Evolutionary conservation across 2,888 invertebrate genomes (phyloP), one percentile per base, ranked within the genome.

Genomic region (Pseudoips prasinana): DNA sequence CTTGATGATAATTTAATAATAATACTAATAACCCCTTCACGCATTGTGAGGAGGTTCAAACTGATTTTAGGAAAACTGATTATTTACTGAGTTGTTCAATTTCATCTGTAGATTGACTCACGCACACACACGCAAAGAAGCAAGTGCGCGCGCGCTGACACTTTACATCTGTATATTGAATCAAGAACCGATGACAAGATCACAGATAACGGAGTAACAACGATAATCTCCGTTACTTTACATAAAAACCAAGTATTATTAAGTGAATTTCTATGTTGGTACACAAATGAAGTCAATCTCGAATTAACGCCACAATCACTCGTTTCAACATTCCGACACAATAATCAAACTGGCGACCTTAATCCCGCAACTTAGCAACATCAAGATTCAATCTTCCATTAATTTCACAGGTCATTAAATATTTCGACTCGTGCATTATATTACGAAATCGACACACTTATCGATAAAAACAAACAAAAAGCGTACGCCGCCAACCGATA

Each of bases 371-470:
- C 9, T 10, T 36, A 27, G 27, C 14, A 32, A 35, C 26, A 29
- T 17, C 36, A 35, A 31, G 34, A 29, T 34, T n/a, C 14, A 43
- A 51, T 46, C 42, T 33, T 31, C 42, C 25, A 41, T 33, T 33
- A 39, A 49, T 53, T 57, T 44, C 34, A 57, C 36, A 39, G 28
- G 5, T 53, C 38, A 43, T 57, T 46, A 39, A 46, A 23, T 25
- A 28, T 37, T 47, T 53, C 40, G 32, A 24, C 34, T 44, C 28
- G 25, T 31, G 24, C 30, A 22, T 46, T 33, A 33, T 7, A 31
- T 57, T 43, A 46, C 38, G 39, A 39, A 45, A 58, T 41, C 36
- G 45, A 54, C 42, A 41, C 22, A 54, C 40, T 38, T 45, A 34
- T 41, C 33, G 25, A 29, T 33, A 42, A 54, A 41, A 54, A 45